Base-by-base conservation (phyloP, 2,113 vertebrate species). In the Bos javanicus region DNA sequence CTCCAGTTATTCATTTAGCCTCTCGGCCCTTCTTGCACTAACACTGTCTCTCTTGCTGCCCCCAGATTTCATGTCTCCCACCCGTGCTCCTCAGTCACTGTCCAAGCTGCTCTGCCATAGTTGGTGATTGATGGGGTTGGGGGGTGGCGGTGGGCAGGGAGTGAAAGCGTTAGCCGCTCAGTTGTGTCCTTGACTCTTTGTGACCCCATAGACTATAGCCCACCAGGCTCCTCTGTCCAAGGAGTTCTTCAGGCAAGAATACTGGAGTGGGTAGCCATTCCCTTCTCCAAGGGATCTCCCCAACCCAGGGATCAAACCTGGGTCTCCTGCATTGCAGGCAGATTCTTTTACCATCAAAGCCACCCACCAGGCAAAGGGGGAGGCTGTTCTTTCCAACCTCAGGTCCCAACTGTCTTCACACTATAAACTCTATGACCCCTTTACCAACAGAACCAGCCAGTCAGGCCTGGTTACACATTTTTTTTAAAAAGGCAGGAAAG, bases 381-480 rank as follows among this genome's bases (percentile, higher is more conserved):
- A 93, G 60, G 90, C 62, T 78, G 11, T 81, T 86, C 67, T 96
- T 96, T 94, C 94, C 93, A 33, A 9, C 62, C 87, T 92, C 74
- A 33, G 57, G 91, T 89, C 83, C 95, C 95, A 80, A 0, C 96
- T 97, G 91, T 94, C 89, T 87, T 92, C 71, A 94, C 80, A 0
- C 95, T 97, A 97, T 98, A 98, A 87, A 80, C 23, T 60, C 97
- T 94, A 94, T 28, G 26, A 76, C 33, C 28, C 82, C 81, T 76
- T 92, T 91, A 94, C 71, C 95, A 98, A 97, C 97, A 98, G 98
- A 98, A 96, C 36, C 97, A 98, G 93, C 98, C 95, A 94, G 86
- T 93, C 21, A 17, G 96, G 93, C 86, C 91, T 97, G 97, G 97
- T 97, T 94, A 67, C 30, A 21, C 48, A 2, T 48, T 48, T 48